Base-by-base conservation (phyloP, 2,113 vertebrate species). In the Pachyramphus minor region DNA sequence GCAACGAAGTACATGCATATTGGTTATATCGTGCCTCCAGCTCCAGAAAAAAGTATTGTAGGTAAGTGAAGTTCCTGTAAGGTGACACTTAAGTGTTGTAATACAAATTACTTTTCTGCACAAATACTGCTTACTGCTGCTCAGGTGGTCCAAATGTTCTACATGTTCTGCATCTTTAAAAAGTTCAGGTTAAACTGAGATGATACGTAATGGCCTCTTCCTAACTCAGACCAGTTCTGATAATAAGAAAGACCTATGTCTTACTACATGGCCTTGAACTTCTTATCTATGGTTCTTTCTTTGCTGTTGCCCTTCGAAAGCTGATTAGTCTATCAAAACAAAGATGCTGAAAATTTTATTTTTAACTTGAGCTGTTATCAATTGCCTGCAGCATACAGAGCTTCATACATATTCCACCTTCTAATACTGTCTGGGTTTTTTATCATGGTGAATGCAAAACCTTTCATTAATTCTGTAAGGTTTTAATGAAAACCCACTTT, bases 11-110 rank as follows among this genome's bases (percentile, higher is more conserved):
- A 99, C 95, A 98, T 99, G 93, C 99, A 99, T 84, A 94, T 99
- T 37, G 99, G 99, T 60, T 99, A 99, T 94, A 99, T 99, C 92
- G 99, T 99, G 66, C 99, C 99, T 63, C 99, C 99, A 2, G 99
- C 99, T n/a, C 99, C 99, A 62, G 99, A 99, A 98, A 99, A 99
- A 93, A 99, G 99, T 98, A 99, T 99, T 93, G 99, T 99, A 97
- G 99, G 99, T 99, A 98, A 98, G 99, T 97, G 39, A 68, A 53
- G 1, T 33, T 80, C 19, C 7, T 44, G 3, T 62, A n/a, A 59
- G 20, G 5, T 77, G 14, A 45, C 1, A 8, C 15, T 56, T 72
- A 44, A 75, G 20, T 74, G 37, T 10, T 59, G 16, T 59, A 39
- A 67, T 60, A 18, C 20, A 75, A 76, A 79, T 56, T 45, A 71